A percentile compares a stretch with the other conserved stretches of the same genome.
phyloP scores from a whole-genome alignment of 2,888 invertebrate genomes.

The Prosapia bicincta region DNA sequence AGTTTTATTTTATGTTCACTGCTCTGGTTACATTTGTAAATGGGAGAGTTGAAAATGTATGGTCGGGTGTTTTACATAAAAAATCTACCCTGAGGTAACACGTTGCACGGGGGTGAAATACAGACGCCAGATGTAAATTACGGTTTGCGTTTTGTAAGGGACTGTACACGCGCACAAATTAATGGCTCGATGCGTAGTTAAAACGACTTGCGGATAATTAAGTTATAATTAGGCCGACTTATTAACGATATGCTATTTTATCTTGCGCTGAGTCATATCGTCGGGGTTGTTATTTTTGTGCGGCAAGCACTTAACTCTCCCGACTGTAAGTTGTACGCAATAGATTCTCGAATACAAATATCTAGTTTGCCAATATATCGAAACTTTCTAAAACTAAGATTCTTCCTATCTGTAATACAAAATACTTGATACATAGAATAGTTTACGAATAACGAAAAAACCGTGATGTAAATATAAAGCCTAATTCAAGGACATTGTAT shows the following conservation, averaged over 20 bases:
- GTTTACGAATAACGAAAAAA: too few relatives aligned
- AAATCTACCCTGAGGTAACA: background rate
- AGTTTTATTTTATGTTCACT: background rate
- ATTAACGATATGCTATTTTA: background rate
- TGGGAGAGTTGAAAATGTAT: background rate
- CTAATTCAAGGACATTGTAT: too few relatives aligned
- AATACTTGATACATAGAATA: too few relatives aligned
- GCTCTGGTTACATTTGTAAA: background rate
- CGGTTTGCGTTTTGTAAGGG: background rate
- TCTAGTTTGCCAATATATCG: too few relatives aligned
- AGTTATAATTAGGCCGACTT: background rate
- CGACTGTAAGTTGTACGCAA: too few relatives aligned
- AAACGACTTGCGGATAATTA: background rate
- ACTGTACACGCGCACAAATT: background rate
- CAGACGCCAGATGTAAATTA: background rate
- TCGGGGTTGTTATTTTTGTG: too few relatives aligned
- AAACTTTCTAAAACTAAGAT: too few relatives aligned
- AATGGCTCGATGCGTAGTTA: background rate
- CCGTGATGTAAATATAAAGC: too few relatives aligned
- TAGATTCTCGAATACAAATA: too few relatives aligned
- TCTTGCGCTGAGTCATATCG: background rate
- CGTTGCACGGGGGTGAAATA: background rate
- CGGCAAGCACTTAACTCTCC: too few relatives aligned
- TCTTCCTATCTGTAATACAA: too few relatives aligned
- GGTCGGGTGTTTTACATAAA: background rate